A percentile compares a stretch with the other conserved stretches of the same genome.
Evolutionary conservation across 2,797 vertebrate species (phyloP).

Genomic region (Telmatherina bonti): DNA sequence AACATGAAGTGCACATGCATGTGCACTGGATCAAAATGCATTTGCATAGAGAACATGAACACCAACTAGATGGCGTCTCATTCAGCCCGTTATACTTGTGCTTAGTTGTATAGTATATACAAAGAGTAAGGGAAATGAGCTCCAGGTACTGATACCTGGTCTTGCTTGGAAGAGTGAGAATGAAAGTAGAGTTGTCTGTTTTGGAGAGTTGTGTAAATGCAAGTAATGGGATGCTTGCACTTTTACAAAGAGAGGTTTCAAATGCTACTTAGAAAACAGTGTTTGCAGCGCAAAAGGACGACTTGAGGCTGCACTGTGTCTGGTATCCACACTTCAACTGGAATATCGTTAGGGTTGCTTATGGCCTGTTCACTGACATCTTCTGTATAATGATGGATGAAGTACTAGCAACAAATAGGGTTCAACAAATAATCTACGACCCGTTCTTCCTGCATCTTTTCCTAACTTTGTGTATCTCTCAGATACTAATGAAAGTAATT

Average conservation of each 20-base stretch:
- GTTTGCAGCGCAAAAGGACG: slow-evolving; percentile 10
- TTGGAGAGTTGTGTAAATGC: slow-evolving; percentile 13
- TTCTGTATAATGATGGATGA: slow-evolving; percentile 44
- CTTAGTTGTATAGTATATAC: neutral
- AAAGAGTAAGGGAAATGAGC: neutral
- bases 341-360: slow-evolving; percentile 33
- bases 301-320: slow-evolving; percentile 1
- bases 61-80: too few relatives aligned
- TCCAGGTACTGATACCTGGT: too few relatives aligned
- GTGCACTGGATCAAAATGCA: neutral
- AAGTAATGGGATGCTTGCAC: neutral
- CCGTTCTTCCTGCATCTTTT: slow-evolving; percentile 20
- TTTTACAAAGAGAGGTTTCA: slow-evolving; percentile 15
- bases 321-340: slow-evolving; percentile 10
- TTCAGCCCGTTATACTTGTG: neutral
- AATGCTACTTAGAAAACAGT: neutral
- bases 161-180: too few relatives aligned
- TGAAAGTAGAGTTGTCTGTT: slow-evolving; percentile 8
- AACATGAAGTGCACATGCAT: neutral
- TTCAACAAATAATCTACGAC: slow-evolving; percentile 53
- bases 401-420: slow-evolving; percentile 26
- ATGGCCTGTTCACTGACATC: slow-evolving; percentile 39
- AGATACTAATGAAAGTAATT: slow-evolving; percentile 49
- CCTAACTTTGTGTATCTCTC: slow-evolving; percentile 17
- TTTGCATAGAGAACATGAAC: neutral